Evolutionary conservation across 1,140 invertebrate genomes (phyloP), one percentile per base, ranked within the genome.

Genomic region (Tetramorium parvispinum): DNA sequence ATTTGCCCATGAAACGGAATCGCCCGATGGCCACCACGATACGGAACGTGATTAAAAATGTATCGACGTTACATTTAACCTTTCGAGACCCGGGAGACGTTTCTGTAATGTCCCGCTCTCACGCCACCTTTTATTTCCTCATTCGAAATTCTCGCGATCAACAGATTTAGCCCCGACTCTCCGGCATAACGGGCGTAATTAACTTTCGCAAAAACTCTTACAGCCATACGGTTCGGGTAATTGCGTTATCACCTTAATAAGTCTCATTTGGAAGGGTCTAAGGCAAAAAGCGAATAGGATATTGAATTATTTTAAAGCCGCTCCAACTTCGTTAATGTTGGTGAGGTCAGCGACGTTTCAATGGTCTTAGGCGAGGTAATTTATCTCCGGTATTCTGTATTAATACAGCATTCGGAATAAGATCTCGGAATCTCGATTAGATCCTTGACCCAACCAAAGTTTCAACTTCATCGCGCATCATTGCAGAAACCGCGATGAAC

Each of bases 31-130:
- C 53, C 53, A 46, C 53, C 37, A 27, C 18, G 51, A 71, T 82
- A 71, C 43, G 59, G 46, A 24, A 79, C 68, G 53, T 43, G 68
- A 83, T 83, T 83, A 83, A 83, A 81, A 83, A 83, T 82, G 79
- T 82, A 82, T 83, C 61, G 68, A 49, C 27, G 68, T 73, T 73
- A 83, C 79, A 83, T 83, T 83, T 83, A 73, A 83, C 79, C 68
- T 83, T 83, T 83, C 11, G 7, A 73, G 40, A 37, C 40, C 24
- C 49, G 37, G 10, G 53, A 83, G 79, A 83, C 18, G 55, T 37
- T 32, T 24, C 13, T 24, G 8, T 83, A 82, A 73, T 18, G 24
- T 59, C 11, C 40, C 40, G 2, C 40, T 59, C 53, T 49, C 68
- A 43, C 53, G 68, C 66, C 37, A 71, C 24, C 51, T 37, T 59